Evolutionary conservation across 2,113 vertebrate genomes (phyloP).

Genomic region (Oreochromis aureus): DNA sequence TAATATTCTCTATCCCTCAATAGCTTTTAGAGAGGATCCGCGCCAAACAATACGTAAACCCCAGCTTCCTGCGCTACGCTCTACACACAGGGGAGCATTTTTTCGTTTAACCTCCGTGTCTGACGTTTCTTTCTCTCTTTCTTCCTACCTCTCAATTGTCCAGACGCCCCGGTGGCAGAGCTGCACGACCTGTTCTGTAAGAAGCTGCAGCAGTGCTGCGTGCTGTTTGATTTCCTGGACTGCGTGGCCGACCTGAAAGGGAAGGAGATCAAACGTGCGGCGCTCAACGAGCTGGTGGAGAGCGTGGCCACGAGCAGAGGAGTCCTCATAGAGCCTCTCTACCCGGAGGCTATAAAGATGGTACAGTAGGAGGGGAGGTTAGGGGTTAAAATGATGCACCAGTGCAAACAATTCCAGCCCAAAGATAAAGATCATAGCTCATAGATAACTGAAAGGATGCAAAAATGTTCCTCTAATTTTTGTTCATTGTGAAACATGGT

Average conservation of each 20-base stretch:
- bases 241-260: slow-evolving; percentile 91
- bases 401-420: background rate
- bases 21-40: slow-evolving; percentile 3
- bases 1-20: slow-evolving; percentile 28
- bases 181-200: slow-evolving; percentile 88
- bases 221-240: slow-evolving; percentile 91
- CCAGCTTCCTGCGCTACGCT: background rate
- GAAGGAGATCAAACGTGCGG: slow-evolving; percentile 90
- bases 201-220: slow-evolving; percentile 91
- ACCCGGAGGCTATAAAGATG: slow-evolving; percentile 91
- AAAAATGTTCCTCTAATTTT: background rate
- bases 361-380: slow-evolving; percentile 60
- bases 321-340: slow-evolving; percentile 87
- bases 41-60: background rate
- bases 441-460: background rate
- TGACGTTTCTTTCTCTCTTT: background rate
- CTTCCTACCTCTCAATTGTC: background rate
- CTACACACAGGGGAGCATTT: background rate
- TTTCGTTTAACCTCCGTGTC: background rate
- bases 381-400: background rate
- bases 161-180: slow-evolving; percentile 84
- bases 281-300: slow-evolving; percentile 90
- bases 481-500: background rate
- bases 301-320: slow-evolving; percentile 86
- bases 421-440: background rate